A percentile compares a stretch with the other conserved stretches of the same genome.
Conservation (phyloP, 1,140 invertebrate species). For the Drosophila pallidifrons region DNA sequence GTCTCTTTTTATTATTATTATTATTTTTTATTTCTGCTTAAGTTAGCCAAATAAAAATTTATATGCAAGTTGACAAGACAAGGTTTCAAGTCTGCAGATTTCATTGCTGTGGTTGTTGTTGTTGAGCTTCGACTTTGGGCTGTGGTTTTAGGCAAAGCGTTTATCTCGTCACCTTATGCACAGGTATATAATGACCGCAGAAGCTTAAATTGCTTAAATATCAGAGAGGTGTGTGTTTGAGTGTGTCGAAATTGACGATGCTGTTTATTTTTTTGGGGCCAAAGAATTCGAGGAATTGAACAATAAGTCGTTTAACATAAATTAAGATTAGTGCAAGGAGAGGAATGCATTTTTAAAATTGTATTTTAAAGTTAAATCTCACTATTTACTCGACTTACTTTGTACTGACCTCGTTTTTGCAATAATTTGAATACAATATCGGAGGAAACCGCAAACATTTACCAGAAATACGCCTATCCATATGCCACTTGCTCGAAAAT, state of each 20-base stretch:
- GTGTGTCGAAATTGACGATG: conserved; percentile 6
- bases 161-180: conserved; percentile 54
- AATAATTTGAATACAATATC: conserved; percentile 8
- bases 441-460: conserved; percentile 2
- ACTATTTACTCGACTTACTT: background rate
- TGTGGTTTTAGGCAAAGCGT: conserved; percentile 53
- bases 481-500: conserved; percentile 12
- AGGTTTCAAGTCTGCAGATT: conserved; percentile 51
- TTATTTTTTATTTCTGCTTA: conserved; percentile 31
- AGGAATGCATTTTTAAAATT: background rate
- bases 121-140: conserved; percentile 37
- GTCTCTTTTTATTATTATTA: conserved; percentile 17
- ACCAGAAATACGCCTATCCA: conserved; percentile 3
- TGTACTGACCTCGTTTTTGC: background rate
- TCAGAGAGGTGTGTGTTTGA: conserved; percentile 10
- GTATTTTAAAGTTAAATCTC: background rate
- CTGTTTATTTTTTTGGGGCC: background rate
- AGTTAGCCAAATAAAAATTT: conserved; percentile 51
- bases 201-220: conserved; percentile 59
- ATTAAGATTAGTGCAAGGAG: conserved; percentile 1
- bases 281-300: conserved; percentile 15
- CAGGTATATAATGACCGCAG: conserved; percentile 44
- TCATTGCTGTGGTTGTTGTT: conserved; percentile 21
- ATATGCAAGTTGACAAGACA: conserved; percentile 66
- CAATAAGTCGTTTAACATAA: background rate